Percentiles rank a stretch among this genome's conserved stretches.
phyloP scores from a whole-genome alignment of 2,113 vertebrate genomes.

The Acinonyx jubatus region DNA sequence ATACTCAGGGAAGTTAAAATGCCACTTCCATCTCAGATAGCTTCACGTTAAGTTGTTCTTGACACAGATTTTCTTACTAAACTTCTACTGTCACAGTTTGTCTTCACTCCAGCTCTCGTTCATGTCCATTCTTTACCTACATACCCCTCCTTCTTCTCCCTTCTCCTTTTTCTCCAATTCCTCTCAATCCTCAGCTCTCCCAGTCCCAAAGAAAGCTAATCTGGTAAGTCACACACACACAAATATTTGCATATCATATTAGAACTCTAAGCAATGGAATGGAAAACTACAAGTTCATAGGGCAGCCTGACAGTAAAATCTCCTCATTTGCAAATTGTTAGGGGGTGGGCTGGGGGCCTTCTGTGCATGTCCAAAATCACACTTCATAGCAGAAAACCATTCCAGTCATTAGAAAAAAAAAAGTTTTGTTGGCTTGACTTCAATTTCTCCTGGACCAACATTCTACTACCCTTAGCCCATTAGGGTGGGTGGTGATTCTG shows the following conservation, averaged over 20 bases:
- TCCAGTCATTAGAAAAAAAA: not conserved
- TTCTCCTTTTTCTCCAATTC: not conserved
- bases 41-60: not conserved
- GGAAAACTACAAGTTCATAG: not conserved
- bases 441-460: not conserved
- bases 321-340: not conserved
- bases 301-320: not conserved
- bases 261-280: not conserved
- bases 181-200: not conserved
- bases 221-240: not conserved
- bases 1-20: not conserved
- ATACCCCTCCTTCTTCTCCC: not conserved
- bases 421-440: not conserved
- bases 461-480: not conserved
- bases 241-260: conserved; percentile 3
- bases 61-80: not conserved
- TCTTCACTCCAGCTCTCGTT: not conserved
- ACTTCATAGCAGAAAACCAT: not conserved
- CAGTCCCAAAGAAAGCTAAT: not conserved
- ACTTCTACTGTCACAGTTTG: not conserved
- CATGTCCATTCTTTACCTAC: not conserved
- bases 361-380: not conserved
- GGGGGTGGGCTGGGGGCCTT: not conserved
- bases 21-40: not conserved
- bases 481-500: not conserved